Evolutionary conservation across 2,797 vertebrate genomes (phyloP), one percentile per base, ranked within the genome.

Genomic region (Otolemur crassicaudatus): DNA sequence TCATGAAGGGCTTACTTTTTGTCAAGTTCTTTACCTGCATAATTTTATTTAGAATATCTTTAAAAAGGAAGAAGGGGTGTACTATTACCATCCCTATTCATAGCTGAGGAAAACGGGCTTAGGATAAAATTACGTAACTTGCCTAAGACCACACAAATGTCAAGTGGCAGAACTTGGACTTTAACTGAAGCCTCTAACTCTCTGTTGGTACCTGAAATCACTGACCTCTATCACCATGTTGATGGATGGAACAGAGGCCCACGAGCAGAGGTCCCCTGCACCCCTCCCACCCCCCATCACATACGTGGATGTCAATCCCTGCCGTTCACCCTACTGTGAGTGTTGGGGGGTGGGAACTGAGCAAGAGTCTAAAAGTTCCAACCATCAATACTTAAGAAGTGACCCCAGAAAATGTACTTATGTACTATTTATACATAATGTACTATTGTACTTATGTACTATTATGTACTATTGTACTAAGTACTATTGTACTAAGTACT

Each of bases 141-240:
- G 70, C 12, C 29, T 25, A 49, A 89, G 69, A 89, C 29, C 25
- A 20, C 20, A 37, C 5, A 83, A 34, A 37, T 91, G 56, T 60
- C 70, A 85, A 89, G 31, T 29, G 76, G 10, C 84, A 85, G 40
- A 77, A 34, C 16, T 34, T 67, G 40, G 31, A 75, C 53, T 96
- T 84, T 43, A 83, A 87, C n/a, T 91, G 37, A 75, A 87, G 76
- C 86, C 70, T 67, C 43, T 87, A 79, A 94, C 29, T 56, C 34
- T 67, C 31, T 27, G 12, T 80, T 34, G 20, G 19, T 53, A 86
- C 11, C 10, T 79, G 75, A 72, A 67, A 79, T 53, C 65, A 76
- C 49, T 22, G 12, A 60, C 46, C 81, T 70, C 23, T 11, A 4
- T 9, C 34, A 61, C 27, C 37, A 46, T 3, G 49, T 58, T 40